Evolutionary conservation across 2,797 vertebrate species (phyloP).

Genomic region (Bovichtus variegatus): DNA sequence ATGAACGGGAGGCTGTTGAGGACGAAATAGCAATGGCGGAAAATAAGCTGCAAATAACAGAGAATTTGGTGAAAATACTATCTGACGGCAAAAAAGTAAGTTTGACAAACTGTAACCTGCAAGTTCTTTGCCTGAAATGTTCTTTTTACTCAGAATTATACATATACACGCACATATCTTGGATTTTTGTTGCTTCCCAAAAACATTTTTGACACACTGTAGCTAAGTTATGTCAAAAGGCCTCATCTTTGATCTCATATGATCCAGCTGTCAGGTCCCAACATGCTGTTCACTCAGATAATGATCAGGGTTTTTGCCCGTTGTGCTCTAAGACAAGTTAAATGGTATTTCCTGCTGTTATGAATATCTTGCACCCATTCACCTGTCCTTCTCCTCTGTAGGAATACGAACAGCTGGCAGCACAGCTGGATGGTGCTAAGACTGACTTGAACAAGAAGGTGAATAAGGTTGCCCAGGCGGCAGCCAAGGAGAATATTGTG

Average conservation of each 20-base stretch:
- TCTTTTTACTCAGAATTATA: not conserved
- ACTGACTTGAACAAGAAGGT: slow-evolving; percentile 89
- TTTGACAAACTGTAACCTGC: not conserved
- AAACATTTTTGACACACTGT: not conserved
- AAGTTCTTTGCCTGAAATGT: not conserved
- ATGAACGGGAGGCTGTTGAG: slow-evolving; percentile 82
- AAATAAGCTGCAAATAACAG: slow-evolving; percentile 85
- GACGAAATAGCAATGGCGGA: slow-evolving; percentile 83
- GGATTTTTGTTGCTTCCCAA: not conserved
- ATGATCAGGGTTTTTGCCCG: slow-evolving; percentile 39
- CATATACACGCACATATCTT: not conserved
- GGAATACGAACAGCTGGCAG: slow-evolving; percentile 92
- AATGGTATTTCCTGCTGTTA: slow-evolving; percentile 35
- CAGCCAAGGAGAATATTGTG: slow-evolving; percentile 87
- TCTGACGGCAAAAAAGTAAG: slow-evolving; percentile 89
- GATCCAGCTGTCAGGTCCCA: slow-evolving; percentile 32
- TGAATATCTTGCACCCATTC: slow-evolving; percentile 6
- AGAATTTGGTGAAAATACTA: slow-evolving; percentile 81
- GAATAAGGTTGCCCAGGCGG: slow-evolving; percentile 84
- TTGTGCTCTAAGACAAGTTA: slow-evolving; percentile 18
- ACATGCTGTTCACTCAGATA: slow-evolving; percentile 55
- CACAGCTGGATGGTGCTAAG: slow-evolving; percentile 90
- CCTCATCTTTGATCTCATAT: slow-evolving; percentile 8
- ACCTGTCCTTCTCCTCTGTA: slow-evolving; percentile 61
- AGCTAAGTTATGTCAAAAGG: not conserved